Evolutionary conservation across 2,888 invertebrate genomes (phyloP).

Genomic region (Drosophila rellima): DNA sequence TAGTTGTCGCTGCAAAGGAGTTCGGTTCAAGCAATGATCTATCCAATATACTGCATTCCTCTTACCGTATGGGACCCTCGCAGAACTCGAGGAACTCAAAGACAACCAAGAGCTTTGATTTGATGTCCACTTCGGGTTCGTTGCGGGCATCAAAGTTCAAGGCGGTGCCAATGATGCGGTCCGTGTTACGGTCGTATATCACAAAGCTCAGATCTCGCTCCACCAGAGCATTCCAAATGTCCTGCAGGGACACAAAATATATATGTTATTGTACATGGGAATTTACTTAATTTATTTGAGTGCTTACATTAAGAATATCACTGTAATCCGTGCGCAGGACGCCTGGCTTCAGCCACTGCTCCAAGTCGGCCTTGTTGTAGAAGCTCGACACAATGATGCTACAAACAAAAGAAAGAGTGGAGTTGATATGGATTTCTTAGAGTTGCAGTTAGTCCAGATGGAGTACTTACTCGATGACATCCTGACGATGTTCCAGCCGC

Average conservation of each 20-base stretch:
- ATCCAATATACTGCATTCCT: too few relatives aligned
- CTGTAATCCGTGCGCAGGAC: constrained; percentile 90
- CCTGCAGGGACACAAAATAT: constrained; percentile 66
- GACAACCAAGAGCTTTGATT: constrained; percentile 89
- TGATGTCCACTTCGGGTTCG: constrained; percentile 91
- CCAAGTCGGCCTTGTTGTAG: constrained; percentile 94
- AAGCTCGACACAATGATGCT: constrained; percentile 95
- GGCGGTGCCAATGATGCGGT: constrained; percentile 89
- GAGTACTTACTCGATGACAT: constrained; percentile 89
- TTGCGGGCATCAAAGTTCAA: constrained; percentile 93
- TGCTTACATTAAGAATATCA: constrained; percentile 87
- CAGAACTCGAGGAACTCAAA: constrained; percentile 92
- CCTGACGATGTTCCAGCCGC: constrained; percentile 87
- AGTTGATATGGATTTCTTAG: neutral
- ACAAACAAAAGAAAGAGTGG: constrained; percentile 40
- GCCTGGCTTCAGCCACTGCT: constrained; percentile 91
- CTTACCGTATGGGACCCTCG: constrained; percentile 90
- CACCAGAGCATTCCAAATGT: constrained; percentile 90
- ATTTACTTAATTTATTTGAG: neutral
- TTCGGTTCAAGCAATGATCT: neutral
- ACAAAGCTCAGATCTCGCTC: constrained; percentile 91
- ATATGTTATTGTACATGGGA: neutral
- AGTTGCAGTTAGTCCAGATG: neutral
- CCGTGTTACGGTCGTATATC: constrained; percentile 87
- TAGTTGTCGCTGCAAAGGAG: constrained; percentile 86